phyloP scores from a whole-genome alignment of 1,140 invertebrate genomes.

The Brachystomella parvula region DNA sequence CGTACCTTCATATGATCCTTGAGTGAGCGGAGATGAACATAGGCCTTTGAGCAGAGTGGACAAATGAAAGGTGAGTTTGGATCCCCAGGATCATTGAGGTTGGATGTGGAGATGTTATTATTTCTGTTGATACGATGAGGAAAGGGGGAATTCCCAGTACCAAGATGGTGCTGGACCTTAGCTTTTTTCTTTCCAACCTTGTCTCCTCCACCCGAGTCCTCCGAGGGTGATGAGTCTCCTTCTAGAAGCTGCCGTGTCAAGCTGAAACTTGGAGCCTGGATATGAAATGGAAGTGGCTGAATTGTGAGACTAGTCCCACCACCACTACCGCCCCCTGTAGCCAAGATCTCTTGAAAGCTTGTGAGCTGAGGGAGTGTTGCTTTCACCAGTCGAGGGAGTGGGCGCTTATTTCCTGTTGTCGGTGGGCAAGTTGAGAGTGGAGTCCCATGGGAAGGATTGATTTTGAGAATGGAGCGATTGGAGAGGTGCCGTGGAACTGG shows the following conservation, averaged over 20 bases:
- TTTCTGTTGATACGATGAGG: slow-evolving; percentile 2
- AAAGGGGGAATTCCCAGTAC: background rate
- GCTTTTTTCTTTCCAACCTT: background rate
- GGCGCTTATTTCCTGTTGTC: background rate
- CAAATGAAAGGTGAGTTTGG: slow-evolving; percentile 25
- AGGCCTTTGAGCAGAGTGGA: slow-evolving; percentile 31
- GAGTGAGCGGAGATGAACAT: slow-evolving; percentile 40
- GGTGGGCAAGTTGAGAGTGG: background rate
- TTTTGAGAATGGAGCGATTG: background rate
- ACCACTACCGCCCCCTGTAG: background rate
- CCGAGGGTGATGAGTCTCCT: background rate
- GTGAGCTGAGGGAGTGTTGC: background rate
- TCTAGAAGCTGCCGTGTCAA: slow-evolving; percentile 25
- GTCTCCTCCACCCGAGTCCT: background rate
- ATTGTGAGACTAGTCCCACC: background rate
- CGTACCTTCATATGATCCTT: slow-evolving; percentile 50
- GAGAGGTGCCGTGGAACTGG: background rate
- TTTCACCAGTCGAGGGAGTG: background rate
- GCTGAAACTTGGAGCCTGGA: slow-evolving; percentile 17
- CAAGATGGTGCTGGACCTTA: background rate
- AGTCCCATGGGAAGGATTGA: background rate
- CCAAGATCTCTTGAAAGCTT: background rate
- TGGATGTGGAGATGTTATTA: background rate
- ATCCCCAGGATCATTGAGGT: slow-evolving; percentile 4
- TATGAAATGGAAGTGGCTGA: background rate